Evolutionary conservation across 2,888 invertebrate genomes (phyloP).

Genomic region (Pasiphila rectangulata): DNA sequence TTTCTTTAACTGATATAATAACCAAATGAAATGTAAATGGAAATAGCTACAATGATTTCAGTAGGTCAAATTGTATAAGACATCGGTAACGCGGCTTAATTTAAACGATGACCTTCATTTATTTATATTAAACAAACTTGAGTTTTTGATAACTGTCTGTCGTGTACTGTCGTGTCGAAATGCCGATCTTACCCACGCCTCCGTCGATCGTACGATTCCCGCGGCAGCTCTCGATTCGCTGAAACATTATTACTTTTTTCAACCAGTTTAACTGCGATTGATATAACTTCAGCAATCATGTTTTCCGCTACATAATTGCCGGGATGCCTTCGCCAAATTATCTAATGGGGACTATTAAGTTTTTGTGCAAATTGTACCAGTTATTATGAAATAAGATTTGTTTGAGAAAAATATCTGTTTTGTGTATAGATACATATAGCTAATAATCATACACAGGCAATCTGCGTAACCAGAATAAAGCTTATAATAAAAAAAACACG

Average conservation of each 20-base stretch:
- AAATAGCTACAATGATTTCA: too few species aligned
- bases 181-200: neutral
- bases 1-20: too few species aligned
- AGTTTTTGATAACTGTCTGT: conserved; percentile 2
- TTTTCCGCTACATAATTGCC: conserved; percentile 27
- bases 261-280: conserved; percentile 25
- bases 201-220: conserved; percentile 60
- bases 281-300: conserved; percentile 26
- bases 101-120: neutral
- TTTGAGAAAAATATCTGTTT: neutral
- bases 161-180: too few species aligned
- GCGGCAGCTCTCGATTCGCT: conserved; percentile 53
- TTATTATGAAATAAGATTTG: too few species aligned
- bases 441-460: too few species aligned
- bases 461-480: too few species aligned
- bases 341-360: conserved; percentile 25
- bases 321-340: conserved; percentile 22
- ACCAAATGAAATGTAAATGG: neutral
- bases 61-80: neutral
- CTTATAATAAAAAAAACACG: too few species aligned
- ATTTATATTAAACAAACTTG: neutral
- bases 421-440: neutral
- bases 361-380: conserved; percentile 18
- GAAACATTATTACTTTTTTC: conserved; percentile 37
- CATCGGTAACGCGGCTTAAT: neutral